Evolutionary conservation across 2,888 invertebrate species (phyloP), one percentile per base, ranked within the genome.

Genomic region (Rhorus exstirpatorius): DNA sequence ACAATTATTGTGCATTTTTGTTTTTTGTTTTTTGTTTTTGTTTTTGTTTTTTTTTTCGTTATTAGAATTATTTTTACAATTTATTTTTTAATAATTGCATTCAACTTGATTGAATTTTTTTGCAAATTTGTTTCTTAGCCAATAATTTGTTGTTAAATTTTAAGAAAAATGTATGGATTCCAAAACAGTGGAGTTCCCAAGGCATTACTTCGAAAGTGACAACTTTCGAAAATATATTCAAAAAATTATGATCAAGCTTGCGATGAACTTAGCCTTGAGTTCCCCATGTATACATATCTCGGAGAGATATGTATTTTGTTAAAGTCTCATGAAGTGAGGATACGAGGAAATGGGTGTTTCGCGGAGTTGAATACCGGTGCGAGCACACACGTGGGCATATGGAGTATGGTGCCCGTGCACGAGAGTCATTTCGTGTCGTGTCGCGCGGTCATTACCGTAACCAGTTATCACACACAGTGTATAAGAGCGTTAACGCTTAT

Each of bases 351-450:
- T 82, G 68, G 78, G 78, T 78, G 81, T 82, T 74, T 24, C 78
- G 74, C 49, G 74, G 70, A 8, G 68, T 74, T 78, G 60, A 17
- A 77, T 72, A 77, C 24, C 71, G 72, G 55, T 53, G 63, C 65
- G 31, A 44, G 67, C 38, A 65, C 53, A 60, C 41, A 70, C 53
- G 49, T 46, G 76, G 63, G 65, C 55, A 70, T 51, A 67, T 55
- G 49, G 35, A 65, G 49, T 35, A 24, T 17, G 49, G 58, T 70
- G 65, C 31, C 55, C 60, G 78, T 68, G 77, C 79, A 63, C 79
- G 65, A 82, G 84, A 85, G 83, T 85, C 83, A 85, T 84, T 85
- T 78, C 80, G 81, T 85, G 85, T 81, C 85, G 83, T 85, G 85
- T 84, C 85, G 81, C 81, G 53, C 72, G 77, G 83, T 83, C 84